Percentiles rank a stretch among this genome's conserved stretches.
Evolutionary conservation across 2,113 vertebrate genomes (phyloP).

Genomic region (Cavia aperea): DNA sequence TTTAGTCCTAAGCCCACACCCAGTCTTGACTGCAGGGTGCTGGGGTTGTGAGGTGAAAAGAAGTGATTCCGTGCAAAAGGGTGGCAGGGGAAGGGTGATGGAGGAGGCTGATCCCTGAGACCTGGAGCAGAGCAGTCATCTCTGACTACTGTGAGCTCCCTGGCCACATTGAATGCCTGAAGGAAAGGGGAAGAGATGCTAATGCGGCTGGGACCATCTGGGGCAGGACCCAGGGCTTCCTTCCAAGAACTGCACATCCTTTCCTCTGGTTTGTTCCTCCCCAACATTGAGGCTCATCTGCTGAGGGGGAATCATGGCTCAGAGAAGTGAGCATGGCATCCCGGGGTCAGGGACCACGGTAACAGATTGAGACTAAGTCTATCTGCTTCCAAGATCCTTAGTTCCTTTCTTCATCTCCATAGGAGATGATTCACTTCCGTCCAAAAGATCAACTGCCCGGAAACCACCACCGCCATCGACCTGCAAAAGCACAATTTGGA

Average conservation of each 20-base stretch:
- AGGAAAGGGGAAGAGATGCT: not conserved
- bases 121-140: rapidly evolving
- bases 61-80: rapidly evolving
- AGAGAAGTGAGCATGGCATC: not conserved
- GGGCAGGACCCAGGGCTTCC: too few relatives aligned
- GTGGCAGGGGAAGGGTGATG: not conserved
- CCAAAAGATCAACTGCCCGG: too few relatives aligned
- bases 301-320: not conserved
- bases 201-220: not conserved
- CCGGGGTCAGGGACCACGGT: too few relatives aligned
- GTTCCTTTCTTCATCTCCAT: not conserved
- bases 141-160: rapidly evolving
- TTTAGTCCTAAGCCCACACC: not conserved
- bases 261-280: rapidly evolving
- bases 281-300: rapidly evolving
- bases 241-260: not conserved
- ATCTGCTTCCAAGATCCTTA: not conserved
- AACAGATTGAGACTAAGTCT: not conserved
- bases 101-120: rapidly evolving
- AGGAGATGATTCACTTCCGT: not conserved
- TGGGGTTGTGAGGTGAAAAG: not conserved
- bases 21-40: not conserved
- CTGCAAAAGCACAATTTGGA: not conserved
- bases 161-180: rapidly evolving
- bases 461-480: not conserved